A percentile compares a stretch with the other conserved stretches of the same genome.
phyloP scores from a whole-genome alignment of 2,113 vertebrate genomes.

The Fregetta grallaria region DNA sequence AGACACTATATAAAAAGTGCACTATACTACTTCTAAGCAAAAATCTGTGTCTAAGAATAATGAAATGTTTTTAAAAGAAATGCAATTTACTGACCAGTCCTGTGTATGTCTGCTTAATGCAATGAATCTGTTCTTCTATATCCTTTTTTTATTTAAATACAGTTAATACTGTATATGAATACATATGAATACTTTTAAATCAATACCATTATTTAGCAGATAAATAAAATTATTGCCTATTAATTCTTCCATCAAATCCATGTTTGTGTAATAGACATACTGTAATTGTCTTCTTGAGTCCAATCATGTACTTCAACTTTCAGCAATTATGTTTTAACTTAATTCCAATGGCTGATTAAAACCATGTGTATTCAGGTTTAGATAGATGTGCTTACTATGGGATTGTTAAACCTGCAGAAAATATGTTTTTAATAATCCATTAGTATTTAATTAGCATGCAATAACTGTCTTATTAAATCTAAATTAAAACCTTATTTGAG shows the following conservation, averaged over 20 bases:
- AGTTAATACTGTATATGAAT: not conserved
- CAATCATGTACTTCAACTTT: conserved; percentile 52
- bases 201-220: not conserved
- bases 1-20: conserved; percentile 58
- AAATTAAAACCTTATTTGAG: conserved; percentile 70
- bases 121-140: not conserved
- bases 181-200: not conserved
- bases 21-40: conserved; percentile 61
- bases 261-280: conserved; percentile 9
- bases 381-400: conserved; percentile 48
- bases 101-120: not conserved
- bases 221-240: conserved; percentile 23
- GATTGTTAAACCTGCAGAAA: conserved; percentile 66
- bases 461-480: conserved; percentile 74
- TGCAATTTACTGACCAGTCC: not conserved
- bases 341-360: conserved; percentile 60
- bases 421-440: conserved; percentile 70
- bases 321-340: conserved; percentile 54
- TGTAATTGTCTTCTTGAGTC: conserved; percentile 34
- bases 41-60: conserved; percentile 45
- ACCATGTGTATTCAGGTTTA: conserved; percentile 58
- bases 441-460: conserved; percentile 70
- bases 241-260: conserved; percentile 39
- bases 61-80: conserved; percentile 33
- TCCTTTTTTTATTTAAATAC: not conserved